Base-by-base conservation (phyloP, 2,797 vertebrate genomes). In the Miichthys miiuy region DNA sequence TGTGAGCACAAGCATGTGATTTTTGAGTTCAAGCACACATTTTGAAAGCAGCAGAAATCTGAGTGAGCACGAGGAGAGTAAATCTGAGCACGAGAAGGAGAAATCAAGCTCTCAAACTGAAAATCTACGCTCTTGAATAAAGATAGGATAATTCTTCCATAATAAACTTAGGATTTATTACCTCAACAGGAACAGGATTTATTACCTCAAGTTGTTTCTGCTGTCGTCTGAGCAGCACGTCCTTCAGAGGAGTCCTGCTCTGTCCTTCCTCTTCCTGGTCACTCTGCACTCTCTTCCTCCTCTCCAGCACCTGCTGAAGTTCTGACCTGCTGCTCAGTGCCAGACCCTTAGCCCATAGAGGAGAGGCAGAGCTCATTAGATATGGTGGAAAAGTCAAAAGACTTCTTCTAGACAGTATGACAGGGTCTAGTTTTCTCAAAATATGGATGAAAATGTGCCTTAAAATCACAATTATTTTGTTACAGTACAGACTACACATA, bases 291-390 rank as follows among this genome's bases (percentile, higher is more conserved):
- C 84, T 92, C 87, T 91, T 95, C 57, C 94, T 92, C 77, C 89
- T 93, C 86, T 95, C 94, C 79, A 96, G 77, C 38, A 90, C 94
- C 86, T 91, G 85, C 83, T 95, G 93, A 38, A 96, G 93, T 78
- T 95, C 95, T 1, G 94, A 89, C 86, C 92, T 94, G 83, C 93
- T 93, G 85, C 86, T 92, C 83, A 94, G 89, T 1, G 80, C 91
- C 87, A 94, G 87, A 66, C 94, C 94, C 94, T 95, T 74, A 58
- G 34, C 56, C 70, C 64, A 64, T 30, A 64, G 30, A 68, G 42
- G 74, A 73, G 52, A 82, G 47, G 68, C 51, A 61, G 52, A 77
- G 56, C 4, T 51, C 6, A 42, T 81, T 57, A 79, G 0, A 54
- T 13, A 38, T 13, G n/a, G 20, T 17, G 30, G 20, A 21, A 20